Percentiles rank a stretch among this genome's conserved stretches.
These are phyloP conservation scores for Lithobates sylvaticus DNA, from an alignment of 2,797 vertebrate genomes.

Conservation along the genomic window DNA sequence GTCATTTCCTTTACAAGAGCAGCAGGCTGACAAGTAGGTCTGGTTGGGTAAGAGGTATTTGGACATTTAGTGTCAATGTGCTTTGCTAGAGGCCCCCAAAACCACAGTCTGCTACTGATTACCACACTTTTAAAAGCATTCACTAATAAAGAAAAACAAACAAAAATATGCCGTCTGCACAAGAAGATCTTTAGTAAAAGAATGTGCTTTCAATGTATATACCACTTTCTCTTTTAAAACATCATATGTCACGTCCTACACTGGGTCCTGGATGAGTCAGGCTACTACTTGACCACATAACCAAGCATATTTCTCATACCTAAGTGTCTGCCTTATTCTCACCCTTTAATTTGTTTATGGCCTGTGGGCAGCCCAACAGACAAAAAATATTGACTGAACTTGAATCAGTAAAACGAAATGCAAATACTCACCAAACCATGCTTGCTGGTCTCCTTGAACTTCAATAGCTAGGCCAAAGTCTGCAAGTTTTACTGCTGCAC, in stretches of 20 bases:
- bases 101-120: no score
- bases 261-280: not conserved
- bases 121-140: no score
- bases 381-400: not conserved
- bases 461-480: constrained; percentile 97
- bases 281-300: not conserved
- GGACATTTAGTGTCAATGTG: no score
- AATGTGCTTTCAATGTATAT: not conserved
- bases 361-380: not conserved
- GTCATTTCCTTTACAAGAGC: no score
- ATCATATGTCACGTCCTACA: not conserved
- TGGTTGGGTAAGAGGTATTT: no score
- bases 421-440: constrained; percentile 91
- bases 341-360: not conserved
- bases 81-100: no score
- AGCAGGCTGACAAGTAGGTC: no score
- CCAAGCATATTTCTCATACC: not conserved
- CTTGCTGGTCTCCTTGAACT: constrained; percentile 96
- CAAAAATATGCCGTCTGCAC: no score
- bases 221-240: not conserved
- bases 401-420: not conserved
- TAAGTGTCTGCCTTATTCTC: not conserved
- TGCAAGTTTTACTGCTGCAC: constrained; percentile 95
- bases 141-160: no score
- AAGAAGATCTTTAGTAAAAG: no score